Conservation (phyloP, 1,140 invertebrate genomes). For the Akabosia matsudoensis region DNA sequence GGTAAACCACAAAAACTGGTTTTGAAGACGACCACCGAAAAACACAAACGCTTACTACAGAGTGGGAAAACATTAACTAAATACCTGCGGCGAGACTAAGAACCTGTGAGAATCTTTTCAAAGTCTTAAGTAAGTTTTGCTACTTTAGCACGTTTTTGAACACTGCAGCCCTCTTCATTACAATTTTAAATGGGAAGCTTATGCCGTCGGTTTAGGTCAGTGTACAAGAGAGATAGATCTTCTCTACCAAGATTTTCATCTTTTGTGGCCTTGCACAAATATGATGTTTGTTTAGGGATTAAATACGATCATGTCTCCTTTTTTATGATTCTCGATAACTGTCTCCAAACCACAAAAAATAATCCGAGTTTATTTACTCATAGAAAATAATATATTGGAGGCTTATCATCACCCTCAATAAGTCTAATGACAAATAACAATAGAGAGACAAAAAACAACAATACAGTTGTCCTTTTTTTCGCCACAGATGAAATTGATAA, state of each 20-base stretch:
- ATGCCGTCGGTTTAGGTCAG: neutral
- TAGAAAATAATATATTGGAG: neutral
- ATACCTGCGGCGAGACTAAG: no score
- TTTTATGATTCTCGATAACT: no score
- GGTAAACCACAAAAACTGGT: conserved; percentile 5
- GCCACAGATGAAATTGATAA: neutral
- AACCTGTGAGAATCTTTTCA: conserved; percentile 18
- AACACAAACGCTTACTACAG: no score
- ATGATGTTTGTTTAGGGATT: conserved; percentile 17
- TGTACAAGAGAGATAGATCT: neutral
- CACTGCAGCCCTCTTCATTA: neutral
- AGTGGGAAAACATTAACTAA: no score
- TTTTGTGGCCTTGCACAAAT: neutral
- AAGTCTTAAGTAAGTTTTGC: neutral
- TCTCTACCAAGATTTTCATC: neutral
- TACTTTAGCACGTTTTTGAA: conserved; percentile 1
- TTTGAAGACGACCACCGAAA: neutral
- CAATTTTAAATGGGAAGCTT: neutral
- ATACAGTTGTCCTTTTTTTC: conserved; percentile 3
- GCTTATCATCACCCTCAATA: conserved; percentile 6
- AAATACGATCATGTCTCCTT: conserved; percentile 12
- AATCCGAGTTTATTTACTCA: conserved; percentile 5
- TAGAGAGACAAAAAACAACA: neutral
- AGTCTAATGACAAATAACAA: no score
- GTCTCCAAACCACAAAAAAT: neutral